phyloP scores from a whole-genome alignment of 2,888 invertebrate species.

The Homarus gammarus region DNA sequence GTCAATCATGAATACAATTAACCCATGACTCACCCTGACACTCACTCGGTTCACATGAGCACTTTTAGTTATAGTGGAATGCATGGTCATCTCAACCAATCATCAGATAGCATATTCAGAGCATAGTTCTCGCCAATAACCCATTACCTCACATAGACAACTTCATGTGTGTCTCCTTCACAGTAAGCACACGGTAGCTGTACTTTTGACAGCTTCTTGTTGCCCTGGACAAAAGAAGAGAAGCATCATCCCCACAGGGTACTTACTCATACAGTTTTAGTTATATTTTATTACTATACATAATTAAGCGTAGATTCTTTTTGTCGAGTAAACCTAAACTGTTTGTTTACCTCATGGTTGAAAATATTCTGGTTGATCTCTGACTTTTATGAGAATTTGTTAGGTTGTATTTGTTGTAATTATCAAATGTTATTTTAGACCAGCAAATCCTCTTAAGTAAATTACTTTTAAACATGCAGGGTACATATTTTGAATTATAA shows the following conservation, averaged over 20 bases:
- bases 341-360: not conserved
- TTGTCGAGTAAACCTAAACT: not conserved
- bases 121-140: not conserved
- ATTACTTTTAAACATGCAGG: not conserved
- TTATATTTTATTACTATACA: not conserved
- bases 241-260: not conserved
- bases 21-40: not conserved
- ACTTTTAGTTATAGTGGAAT: not conserved
- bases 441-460: not conserved
- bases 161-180: not conserved
- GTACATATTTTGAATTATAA: not conserved
- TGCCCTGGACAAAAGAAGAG: not conserved
- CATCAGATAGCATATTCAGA: not conserved
- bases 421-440: not conserved
- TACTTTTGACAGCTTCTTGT: not conserved
- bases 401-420: not conserved
- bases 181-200: slow-evolving; percentile 21
- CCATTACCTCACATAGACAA: not conserved
- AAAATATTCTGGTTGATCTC: not conserved
- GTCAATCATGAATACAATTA: not conserved
- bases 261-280: not conserved
- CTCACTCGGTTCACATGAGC: not conserved
- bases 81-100: not conserved
- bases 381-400: not conserved
- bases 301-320: no score